Conservation (phyloP, 2,888 invertebrate species). For the Ectemnius lituratus region DNA sequence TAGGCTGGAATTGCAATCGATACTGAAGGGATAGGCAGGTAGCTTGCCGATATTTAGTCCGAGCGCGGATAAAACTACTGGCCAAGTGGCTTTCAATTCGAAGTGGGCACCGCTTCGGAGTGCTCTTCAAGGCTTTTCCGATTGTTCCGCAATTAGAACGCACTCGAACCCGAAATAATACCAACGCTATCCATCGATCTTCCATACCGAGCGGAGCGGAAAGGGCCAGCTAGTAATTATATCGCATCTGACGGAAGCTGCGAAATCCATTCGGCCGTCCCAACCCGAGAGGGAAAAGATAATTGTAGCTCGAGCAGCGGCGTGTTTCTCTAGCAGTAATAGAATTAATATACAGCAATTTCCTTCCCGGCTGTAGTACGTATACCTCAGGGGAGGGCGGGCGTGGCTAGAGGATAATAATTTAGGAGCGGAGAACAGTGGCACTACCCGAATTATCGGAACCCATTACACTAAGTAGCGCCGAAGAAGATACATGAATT, state of each 20-base stretch:
- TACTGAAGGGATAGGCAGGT: not conserved
- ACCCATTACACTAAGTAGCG: conserved; percentile 25
- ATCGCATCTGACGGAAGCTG: not conserved
- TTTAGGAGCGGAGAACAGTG: conserved; percentile 4
- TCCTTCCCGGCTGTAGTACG: not conserved
- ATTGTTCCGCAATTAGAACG: conserved; percentile 23
- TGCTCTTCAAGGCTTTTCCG: conserved; percentile 21
- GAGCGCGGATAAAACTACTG: conserved; percentile 17
- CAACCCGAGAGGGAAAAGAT: not conserved
- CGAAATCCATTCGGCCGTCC: not conserved
- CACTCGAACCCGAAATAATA: conserved; percentile 11
- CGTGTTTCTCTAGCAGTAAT: not conserved
- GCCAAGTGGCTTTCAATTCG: conserved; percentile 16
- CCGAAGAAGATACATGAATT: conserved; percentile 31
- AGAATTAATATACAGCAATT: conserved; percentile 1
- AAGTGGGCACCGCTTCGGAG: conserved; percentile 10
- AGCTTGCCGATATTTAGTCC: conserved; percentile 20
- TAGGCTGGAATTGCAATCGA: not conserved
- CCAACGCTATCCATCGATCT: not conserved
- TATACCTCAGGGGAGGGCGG: too few species aligned
- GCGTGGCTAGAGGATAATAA: not conserved
- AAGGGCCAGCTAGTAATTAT: not conserved
- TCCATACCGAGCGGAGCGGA: not conserved
- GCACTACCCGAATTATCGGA: conserved; percentile 29
- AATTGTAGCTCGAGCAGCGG: not conserved